A percentile compares a stretch with the other conserved stretches of the same genome.
phyloP scores from a whole-genome alignment of 2,797 vertebrate species.

The Melanotaenia pygmaea region DNA sequence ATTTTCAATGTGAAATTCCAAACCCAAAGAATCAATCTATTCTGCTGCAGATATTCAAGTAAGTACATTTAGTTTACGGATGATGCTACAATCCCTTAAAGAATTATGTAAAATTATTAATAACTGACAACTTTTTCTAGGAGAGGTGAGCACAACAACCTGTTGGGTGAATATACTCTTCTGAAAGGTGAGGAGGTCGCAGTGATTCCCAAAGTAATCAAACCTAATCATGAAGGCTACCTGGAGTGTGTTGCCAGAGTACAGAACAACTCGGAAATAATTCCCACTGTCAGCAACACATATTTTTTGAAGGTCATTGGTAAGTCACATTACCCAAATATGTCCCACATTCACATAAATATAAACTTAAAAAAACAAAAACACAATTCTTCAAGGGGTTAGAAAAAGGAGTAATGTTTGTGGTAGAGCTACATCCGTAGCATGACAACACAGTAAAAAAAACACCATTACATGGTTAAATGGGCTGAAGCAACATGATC shows the following conservation, averaged over 20 bases:
- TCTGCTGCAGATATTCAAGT: conserved; percentile 67
- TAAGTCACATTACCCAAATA: conserved; percentile 53
- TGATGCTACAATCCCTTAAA: background rate
- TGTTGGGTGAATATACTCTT: conserved; percentile 23
- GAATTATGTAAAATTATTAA: background rate
- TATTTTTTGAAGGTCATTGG: conserved; percentile 71
- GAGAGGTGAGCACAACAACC: background rate
- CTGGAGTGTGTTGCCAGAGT: conserved; percentile 66
- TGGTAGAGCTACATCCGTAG: too few relatives aligned
- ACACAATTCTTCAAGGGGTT: background rate
- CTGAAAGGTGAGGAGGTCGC: fast-evolving
- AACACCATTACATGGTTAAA: too few relatives aligned
- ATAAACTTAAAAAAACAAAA: background rate
- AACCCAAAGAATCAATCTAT: conserved; percentile 27
- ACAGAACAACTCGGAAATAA: conserved; percentile 64
- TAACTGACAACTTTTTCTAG: conserved; percentile 34
- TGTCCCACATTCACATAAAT: background rate
- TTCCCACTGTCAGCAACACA: conserved; percentile 46
- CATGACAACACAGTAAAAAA: too few relatives aligned
- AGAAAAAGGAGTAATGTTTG: too few relatives aligned
- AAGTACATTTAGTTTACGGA: conserved; percentile 8
- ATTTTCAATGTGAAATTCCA: conserved; percentile 35
- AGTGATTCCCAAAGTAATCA: fast-evolving
- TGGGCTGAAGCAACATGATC: too few relatives aligned
- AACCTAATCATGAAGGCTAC: conserved; percentile 31